Conservation (phyloP, 2,888 invertebrate genomes). For the Machimus rusticus region DNA sequence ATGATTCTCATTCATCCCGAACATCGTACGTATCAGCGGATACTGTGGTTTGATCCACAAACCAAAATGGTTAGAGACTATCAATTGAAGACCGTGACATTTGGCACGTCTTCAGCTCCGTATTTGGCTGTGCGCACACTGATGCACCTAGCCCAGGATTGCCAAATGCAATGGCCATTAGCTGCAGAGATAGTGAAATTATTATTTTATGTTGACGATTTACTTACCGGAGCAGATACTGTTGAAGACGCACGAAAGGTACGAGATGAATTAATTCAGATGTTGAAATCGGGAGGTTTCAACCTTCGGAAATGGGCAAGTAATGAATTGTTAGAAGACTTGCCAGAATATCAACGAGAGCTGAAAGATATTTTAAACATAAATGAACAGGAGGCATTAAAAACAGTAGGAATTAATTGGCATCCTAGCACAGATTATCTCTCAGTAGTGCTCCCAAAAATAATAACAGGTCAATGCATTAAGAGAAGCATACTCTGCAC, state of each 20-base stretch:
- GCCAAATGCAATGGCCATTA: neutral
- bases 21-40: no score
- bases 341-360: neutral
- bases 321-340: neutral
- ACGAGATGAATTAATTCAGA: no score
- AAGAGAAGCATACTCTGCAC: no score
- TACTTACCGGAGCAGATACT: neutral
- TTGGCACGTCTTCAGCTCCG: no score
- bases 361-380: neutral
- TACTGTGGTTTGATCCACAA: no score
- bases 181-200: neutral
- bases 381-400: neutral
- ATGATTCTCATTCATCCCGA: no score
- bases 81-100: no score
- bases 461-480: no score
- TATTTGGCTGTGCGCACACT: neutral
- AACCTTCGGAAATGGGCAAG: neutral
- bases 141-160: neutral
- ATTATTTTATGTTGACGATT: neutral
- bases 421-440: no score
- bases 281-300: neutral
- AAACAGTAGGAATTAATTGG: neutral
- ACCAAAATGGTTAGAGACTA: no score
- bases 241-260: neutral
- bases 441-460: no score